These are phyloP conservation scores for Idaea straminata DNA, from an alignment of 2,888 invertebrate species.

Conservation along the genomic window DNA sequence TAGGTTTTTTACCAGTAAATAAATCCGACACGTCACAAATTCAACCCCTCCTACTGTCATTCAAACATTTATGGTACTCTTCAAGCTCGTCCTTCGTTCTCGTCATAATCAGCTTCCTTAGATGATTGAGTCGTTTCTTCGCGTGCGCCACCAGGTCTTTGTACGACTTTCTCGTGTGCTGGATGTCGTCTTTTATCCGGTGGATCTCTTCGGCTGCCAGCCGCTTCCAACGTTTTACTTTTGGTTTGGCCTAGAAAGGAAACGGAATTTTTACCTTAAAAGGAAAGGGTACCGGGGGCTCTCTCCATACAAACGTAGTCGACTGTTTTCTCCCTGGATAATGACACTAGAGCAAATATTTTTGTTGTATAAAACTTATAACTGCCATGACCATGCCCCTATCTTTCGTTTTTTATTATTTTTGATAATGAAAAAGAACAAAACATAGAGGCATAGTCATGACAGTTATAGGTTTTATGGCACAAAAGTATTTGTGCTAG, in stretches of 20 bases:
- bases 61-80: conserved; percentile 42
- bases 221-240: conserved; percentile 60
- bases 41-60: not conserved
- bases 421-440: too few species aligned
- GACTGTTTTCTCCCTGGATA: too few species aligned
- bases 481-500: too few species aligned
- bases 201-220: conserved; percentile 58
- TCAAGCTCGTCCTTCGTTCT: conserved; percentile 37
- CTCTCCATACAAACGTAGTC: too few species aligned
- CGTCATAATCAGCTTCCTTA: conserved; percentile 43
- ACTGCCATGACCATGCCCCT: too few species aligned
- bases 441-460: too few species aligned
- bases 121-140: conserved; percentile 49
- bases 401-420: too few species aligned
- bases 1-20: not conserved
- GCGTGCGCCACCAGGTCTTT: conserved; percentile 60
- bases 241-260: conserved; percentile 48
- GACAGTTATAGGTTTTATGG: too few species aligned
- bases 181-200: conserved; percentile 59
- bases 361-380: too few species aligned
- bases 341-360: too few species aligned
- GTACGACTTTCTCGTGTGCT: conserved; percentile 56
- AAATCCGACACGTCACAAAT: not conserved
- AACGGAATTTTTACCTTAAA: not conserved
- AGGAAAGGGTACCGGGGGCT: too few species aligned